These are phyloP conservation scores for Galbula dea DNA, from an alignment of 2,113 vertebrate species.

Conservation along the genomic window DNA sequence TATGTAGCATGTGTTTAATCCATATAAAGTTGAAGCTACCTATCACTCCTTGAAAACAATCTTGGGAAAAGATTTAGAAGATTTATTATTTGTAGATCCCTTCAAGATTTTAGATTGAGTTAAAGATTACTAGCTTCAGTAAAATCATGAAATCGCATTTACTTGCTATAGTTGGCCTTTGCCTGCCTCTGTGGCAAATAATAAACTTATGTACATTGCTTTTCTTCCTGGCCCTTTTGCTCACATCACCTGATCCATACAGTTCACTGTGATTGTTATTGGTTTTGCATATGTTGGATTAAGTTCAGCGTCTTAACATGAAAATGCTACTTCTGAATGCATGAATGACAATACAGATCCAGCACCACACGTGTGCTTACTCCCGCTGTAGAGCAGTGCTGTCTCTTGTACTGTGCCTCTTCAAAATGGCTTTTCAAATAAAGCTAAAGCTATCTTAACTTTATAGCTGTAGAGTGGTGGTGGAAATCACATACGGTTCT, in stretches of 20 bases:
- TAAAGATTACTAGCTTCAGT: neutral
- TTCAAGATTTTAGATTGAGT: neutral
- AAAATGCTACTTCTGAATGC: neutral
- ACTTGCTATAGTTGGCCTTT: accelerated
- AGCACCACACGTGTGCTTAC: neutral
- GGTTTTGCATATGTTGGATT: neutral
- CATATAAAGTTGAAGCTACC: neutral
- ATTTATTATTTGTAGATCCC: neutral
- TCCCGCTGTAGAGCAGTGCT: accelerated
- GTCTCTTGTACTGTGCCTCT: neutral
- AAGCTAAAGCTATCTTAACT: neutral
- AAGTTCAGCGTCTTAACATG: neutral
- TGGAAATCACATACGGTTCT: neutral
- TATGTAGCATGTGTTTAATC: neutral
- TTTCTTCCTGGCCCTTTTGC: neutral
- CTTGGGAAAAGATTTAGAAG: neutral
- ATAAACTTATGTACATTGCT: neutral
- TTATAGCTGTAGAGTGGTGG: neutral
- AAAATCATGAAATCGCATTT: neutral
- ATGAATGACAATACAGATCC: neutral
- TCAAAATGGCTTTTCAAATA: neutral
- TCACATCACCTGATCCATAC: neutral
- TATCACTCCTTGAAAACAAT: neutral
- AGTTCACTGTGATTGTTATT: neutral
- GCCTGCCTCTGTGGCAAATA: neutral